phyloP scores from a whole-genome alignment of 1,140 invertebrate genomes.

The Leptinotarsa lineolata region DNA sequence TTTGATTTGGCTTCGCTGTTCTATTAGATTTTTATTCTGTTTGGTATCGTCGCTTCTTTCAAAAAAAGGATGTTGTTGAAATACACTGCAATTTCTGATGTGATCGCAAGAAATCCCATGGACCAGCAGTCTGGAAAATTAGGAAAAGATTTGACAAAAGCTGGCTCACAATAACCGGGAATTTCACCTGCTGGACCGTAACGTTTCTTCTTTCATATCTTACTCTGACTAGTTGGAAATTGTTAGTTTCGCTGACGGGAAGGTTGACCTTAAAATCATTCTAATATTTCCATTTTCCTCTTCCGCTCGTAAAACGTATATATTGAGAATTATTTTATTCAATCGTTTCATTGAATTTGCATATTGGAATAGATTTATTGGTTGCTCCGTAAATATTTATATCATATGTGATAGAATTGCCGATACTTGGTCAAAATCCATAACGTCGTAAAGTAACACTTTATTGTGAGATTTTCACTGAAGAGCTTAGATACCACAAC shows the following conservation, averaged over 20 bases:
- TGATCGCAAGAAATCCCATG: slow-evolving; percentile 31
- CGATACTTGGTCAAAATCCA: no score
- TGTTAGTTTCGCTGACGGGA: neutral
- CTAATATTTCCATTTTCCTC: no score
- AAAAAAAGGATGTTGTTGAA: neutral
- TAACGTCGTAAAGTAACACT: no score
- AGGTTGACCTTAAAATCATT: neutral
- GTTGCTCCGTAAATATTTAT: no score
- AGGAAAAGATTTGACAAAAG: slow-evolving; percentile 35
- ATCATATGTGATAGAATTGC: no score
- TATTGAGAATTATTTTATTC: no score
- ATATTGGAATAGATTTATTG: no score
- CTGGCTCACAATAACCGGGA: slow-evolving; percentile 19
- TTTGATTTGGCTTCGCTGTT: neutral
- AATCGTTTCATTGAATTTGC: no score
- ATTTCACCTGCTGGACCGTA: slow-evolving; percentile 25
- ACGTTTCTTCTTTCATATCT: neutral
- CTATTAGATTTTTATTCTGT: neutral
- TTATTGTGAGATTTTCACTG: no score
- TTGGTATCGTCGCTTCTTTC: neutral
- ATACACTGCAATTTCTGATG: slow-evolving; percentile 28
- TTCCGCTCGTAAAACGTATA: no score
- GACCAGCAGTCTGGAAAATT: slow-evolving; percentile 37
- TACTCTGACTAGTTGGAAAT: neutral
- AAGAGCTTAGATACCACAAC: no score